phyloP scores from a whole-genome alignment of 2,888 invertebrate genomes.

The Diplazon laetatorius region DNA sequence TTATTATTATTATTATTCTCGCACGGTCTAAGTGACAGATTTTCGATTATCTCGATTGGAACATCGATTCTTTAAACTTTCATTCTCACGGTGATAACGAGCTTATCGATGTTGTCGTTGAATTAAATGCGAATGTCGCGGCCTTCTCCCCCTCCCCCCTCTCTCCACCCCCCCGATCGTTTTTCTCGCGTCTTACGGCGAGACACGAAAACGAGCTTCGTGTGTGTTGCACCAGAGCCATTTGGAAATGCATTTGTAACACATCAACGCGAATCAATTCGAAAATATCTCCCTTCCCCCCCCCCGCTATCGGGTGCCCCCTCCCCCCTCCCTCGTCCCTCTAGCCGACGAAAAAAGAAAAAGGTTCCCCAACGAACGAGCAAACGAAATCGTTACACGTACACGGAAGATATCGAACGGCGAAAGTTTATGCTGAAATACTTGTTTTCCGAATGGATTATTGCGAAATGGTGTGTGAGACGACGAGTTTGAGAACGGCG shows the following conservation, averaged over 20 bases:
- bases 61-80: not conserved
- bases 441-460: constrained; percentile 62
- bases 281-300: constrained; percentile 22
- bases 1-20: too few species aligned
- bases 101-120: too few species aligned
- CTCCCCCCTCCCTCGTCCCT: not conserved
- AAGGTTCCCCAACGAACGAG: constrained; percentile 17
- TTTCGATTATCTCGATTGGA: too few species aligned
- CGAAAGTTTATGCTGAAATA: constrained; percentile 65
- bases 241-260: constrained; percentile 26
- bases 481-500: constrained; percentile 25
- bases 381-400: constrained; percentile 52
- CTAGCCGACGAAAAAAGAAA: not conserved
- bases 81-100: constrained; percentile 1
- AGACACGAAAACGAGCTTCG: not conserved
- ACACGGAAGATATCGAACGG: constrained; percentile 63
- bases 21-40: too few species aligned
- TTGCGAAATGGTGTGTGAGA: constrained; percentile 58
- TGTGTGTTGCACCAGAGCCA: constrained; percentile 27
- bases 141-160: too few species aligned
- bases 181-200: not conserved
- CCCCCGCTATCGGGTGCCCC: too few species aligned
- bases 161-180: too few species aligned
- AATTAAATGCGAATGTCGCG: too few species aligned
- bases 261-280: constrained; percentile 24